Conservation (phyloP, 2,888 invertebrate genomes). For the Meiosimyza decipiens region DNA sequence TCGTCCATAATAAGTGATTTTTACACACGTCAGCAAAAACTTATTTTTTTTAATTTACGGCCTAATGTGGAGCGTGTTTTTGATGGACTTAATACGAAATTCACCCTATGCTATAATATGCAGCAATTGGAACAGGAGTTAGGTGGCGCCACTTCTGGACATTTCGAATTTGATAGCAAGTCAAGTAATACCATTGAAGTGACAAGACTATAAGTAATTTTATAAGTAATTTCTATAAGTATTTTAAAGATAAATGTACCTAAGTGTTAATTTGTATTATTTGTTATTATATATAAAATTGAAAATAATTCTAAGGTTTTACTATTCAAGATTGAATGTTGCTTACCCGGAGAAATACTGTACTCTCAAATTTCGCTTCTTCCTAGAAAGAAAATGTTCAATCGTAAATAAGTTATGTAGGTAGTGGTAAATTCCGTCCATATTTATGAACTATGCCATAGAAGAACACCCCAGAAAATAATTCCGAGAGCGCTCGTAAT, state of each 20-base stretch:
- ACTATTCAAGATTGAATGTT: no score
- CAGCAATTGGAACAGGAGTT: conserved; percentile 46
- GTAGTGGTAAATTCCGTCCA: no score
- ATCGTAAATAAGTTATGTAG: no score
- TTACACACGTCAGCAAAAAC: conserved; percentile 76
- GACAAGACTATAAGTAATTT: conserved; percentile 13
- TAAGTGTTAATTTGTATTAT: neutral
- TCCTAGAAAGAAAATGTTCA: no score
- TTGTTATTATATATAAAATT: neutral
- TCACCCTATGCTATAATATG: conserved; percentile 58
- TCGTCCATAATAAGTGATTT: conserved; percentile 81
- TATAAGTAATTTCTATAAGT: neutral
- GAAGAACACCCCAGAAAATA: no score
- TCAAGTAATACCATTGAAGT: neutral
- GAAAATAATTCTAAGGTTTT: neutral
- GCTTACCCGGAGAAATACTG: no score
- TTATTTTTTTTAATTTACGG: conserved; percentile 85
- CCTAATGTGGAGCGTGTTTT: conserved; percentile 85
- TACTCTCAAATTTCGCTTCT: no score
- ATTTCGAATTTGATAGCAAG: neutral
- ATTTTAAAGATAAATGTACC: no score
- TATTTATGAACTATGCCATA: no score
- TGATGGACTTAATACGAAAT: conserved; percentile 70
- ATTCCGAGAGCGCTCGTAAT: no score
- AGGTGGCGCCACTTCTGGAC: neutral